Evolutionary conservation across 2,888 invertebrate species (phyloP).

Genomic region (Tetragonula carbonaria): DNA sequence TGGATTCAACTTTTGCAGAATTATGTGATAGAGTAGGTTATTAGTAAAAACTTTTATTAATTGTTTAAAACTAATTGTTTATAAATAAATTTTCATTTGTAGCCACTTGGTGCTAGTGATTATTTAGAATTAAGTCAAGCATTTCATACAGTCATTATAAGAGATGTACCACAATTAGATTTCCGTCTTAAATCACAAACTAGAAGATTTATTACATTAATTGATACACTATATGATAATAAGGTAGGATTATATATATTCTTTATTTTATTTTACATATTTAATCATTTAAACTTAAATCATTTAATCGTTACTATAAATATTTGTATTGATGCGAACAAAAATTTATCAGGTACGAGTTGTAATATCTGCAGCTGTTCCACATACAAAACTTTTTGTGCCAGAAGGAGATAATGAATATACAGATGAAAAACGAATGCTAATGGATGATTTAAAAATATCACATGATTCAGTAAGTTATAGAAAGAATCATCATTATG

Average conservation of each 20-base stretch:
- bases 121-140: slow-evolving; percentile 96
- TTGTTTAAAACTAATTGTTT: not conserved
- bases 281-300: slow-evolving; percentile 33
- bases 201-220: slow-evolving; percentile 97
- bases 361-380: slow-evolving; percentile 93
- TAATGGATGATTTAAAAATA: slow-evolving; percentile 98
- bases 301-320: no score
- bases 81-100: slow-evolving; percentile 23
- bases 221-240: slow-evolving; percentile 98
- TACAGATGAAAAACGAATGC: slow-evolving; percentile 91
- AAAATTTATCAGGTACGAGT: slow-evolving; percentile 87
- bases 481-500: not conserved
- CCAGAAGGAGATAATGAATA: slow-evolving; percentile 85
- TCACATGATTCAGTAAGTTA: slow-evolving; percentile 88
- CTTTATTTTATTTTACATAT: not conserved
- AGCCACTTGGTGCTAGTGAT: slow-evolving; percentile 96
- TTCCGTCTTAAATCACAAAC: slow-evolving; percentile 93
- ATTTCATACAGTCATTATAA: slow-evolving; percentile 97
- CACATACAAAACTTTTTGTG: slow-evolving; percentile 91
- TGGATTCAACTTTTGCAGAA: slow-evolving; percentile 95
- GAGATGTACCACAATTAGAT: slow-evolving; percentile 94
- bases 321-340: not conserved
- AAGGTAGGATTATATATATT: slow-evolving; percentile 85
- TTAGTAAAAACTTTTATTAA: not conserved
- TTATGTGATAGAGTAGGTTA: slow-evolving; percentile 92